Base-by-base conservation (phyloP, 2,888 invertebrate species). In the Arctia plantaginis region DNA sequence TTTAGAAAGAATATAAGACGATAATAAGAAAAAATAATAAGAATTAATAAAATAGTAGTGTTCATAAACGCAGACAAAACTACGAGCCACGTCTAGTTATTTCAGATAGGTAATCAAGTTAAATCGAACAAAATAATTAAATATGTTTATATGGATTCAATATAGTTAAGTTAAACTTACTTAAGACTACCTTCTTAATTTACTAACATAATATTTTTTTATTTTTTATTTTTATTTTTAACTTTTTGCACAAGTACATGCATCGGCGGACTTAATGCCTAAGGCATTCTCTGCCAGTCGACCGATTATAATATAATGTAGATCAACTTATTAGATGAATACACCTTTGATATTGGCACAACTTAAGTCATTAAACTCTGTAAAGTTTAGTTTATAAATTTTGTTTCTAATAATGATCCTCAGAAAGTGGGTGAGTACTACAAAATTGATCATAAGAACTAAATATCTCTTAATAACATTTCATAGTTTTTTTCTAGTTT, bases 301-400 rank as follows among this genome's bases (percentile, higher is more conserved):
- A n/a, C n/a, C n/a, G n/a, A n/a, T n/a, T n/a, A n/a, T n/a, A n/a
- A 62, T 30, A 15, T 30, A 12, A 55, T n/a, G n/a, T n/a, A 13
- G 15, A 62, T 18, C 15, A 30, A 30, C 3, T 62, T 62, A 62
- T 27, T 30, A 30, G 27, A 30, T 62, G 59, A 59, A 62, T 30
- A 18, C 10, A 62, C 62, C 62, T 27, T 71, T 44, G 35, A n/a
- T 23, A 33, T 71, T 62, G 30, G 30, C 30, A 62, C 1, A 62
- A 62, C 62, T 62, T 62, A 30, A 62, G 62, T 18, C 62, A 62
- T 62, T 62, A 62, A 62, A 18, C 62, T 62, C 8, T 30, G 62
- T 18, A 30, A 62, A 62, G 30, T 62, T 62, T 1, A 30, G 62
- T 62, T 62, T 30, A 62, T 30, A 30, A 62, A 62, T 62, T 27